Conservation (phyloP, 2,113 vertebrate species). For the Jacana jacana region DNA sequence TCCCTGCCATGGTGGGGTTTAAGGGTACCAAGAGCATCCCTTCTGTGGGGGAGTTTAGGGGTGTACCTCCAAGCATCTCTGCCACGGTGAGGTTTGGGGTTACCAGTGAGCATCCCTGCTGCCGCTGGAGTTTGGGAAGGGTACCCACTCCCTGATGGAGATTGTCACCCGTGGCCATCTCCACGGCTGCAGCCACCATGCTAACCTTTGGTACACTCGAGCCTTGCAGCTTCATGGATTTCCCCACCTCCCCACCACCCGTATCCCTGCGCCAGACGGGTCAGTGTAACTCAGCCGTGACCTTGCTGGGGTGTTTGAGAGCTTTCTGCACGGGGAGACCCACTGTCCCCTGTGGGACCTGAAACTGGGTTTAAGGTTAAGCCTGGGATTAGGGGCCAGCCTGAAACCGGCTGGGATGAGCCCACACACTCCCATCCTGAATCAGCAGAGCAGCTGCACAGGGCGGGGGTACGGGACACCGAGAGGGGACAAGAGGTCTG, state of each 20-base stretch:
- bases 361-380: not conserved
- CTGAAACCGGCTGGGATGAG: not conserved
- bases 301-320: not conserved
- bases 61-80: not conserved
- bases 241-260: accelerated
- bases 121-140: not conserved
- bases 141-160: not conserved
- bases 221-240: not conserved
- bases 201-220: not conserved
- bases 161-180: not conserved
- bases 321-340: not conserved
- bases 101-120: not conserved
- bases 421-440: not conserved
- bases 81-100: not conserved
- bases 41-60: too few species aligned
- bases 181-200: accelerated
- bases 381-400: slow-evolving; percentile 9
- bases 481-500: accelerated
- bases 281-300: not conserved
- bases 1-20: not conserved
- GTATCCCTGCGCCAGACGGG: not conserved
- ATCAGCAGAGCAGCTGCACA: not conserved
- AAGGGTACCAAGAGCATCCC: not conserved
- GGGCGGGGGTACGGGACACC: not conserved
- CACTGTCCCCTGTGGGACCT: not conserved